A percentile compares a stretch with the other conserved stretches of the same genome.
These are phyloP conservation scores for Sminthopsis crassicaudata DNA, from an alignment of 2,113 vertebrate species.

Conservation along the genomic window DNA sequence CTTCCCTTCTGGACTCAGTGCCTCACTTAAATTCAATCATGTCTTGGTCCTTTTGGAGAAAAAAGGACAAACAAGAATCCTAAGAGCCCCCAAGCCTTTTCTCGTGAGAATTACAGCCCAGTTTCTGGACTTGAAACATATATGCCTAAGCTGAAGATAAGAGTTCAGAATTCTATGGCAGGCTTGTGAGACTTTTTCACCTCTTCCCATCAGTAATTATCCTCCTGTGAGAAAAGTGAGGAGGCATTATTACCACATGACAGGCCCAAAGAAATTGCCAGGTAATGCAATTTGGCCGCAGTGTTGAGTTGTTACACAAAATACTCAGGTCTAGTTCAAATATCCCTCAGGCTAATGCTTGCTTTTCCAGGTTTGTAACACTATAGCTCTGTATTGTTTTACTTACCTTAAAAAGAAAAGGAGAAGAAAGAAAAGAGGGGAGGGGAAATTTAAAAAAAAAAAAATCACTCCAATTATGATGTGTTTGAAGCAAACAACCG, in stretches of 20 bases:
- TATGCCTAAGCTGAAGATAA: slow-evolving; percentile 63
- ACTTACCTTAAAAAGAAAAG: slow-evolving; percentile 69
- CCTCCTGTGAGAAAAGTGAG: slow-evolving; percentile 78
- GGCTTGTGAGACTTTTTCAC: slow-evolving; percentile 61
- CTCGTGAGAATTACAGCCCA: slow-evolving; percentile 40
- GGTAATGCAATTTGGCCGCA: slow-evolving; percentile 69
- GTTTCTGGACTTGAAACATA: slow-evolving; percentile 67
- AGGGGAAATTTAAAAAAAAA: neutral
- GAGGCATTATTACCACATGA: slow-evolving; percentile 73
- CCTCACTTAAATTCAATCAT: no score
- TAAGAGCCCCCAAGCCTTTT: slow-evolving; percentile 21
- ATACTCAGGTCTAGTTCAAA: slow-evolving; percentile 66
- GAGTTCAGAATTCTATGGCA: slow-evolving; percentile 65
- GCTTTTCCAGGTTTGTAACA: slow-evolving; percentile 76
- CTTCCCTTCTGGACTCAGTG: slow-evolving; percentile 51
- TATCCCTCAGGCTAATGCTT: slow-evolving; percentile 74
- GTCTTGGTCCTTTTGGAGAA: no score
- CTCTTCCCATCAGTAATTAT: slow-evolving; percentile 59
- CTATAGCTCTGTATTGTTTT: slow-evolving; percentile 80
- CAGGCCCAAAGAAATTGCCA: slow-evolving; percentile 78
- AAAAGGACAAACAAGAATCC: slow-evolving; percentile 10
- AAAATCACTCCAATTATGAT: slow-evolving; percentile 30
- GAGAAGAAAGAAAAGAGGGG: slow-evolving; percentile 50
- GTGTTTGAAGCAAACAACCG: slow-evolving; percentile 42
- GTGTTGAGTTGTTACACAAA: slow-evolving; percentile 80